Evolutionary conservation across 1,140 invertebrate species (phyloP).

Genomic region (Andricus grossulariae): DNA sequence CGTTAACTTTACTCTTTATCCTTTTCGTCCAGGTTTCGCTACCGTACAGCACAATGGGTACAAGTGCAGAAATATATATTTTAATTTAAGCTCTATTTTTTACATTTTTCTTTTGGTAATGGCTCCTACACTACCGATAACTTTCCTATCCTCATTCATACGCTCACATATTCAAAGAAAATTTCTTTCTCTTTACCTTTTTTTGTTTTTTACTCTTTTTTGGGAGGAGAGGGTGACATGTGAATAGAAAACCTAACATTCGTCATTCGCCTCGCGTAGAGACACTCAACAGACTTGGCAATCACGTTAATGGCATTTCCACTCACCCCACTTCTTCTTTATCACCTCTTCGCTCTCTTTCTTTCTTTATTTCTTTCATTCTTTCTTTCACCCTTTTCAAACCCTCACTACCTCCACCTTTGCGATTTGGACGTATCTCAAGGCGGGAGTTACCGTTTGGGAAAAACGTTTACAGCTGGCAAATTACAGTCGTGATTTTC

Average conservation of each 20-base stretch:
- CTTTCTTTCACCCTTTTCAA: background rate
- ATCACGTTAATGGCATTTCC: slow-evolving; percentile 19
- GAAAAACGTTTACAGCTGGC: slow-evolving; percentile 53
- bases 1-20: too few relatives aligned
- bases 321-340: slow-evolving; percentile 4
- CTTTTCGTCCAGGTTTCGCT: too few relatives aligned
- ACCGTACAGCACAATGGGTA: too few relatives aligned
- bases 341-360: background rate
- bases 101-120: too few relatives aligned
- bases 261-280: slow-evolving; percentile 28
- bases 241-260: background rate
- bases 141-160: too few relatives aligned
- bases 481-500: slow-evolving; percentile 56
- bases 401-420: slow-evolving; percentile 4
- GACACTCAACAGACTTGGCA: slow-evolving; percentile 19
- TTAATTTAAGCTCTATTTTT: too few relatives aligned
- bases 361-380: slow-evolving; percentile 17
- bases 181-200: too few relatives aligned
- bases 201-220: too few relatives aligned
- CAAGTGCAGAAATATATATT: too few relatives aligned
- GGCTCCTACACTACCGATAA: too few relatives aligned
- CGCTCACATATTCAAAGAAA: too few relatives aligned
- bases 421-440: background rate
- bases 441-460: slow-evolving; percentile 23
- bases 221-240: background rate